These are phyloP conservation scores for Hymenochirus boettgeri DNA, from an alignment of 2,113 vertebrate genomes.

Conservation along the genomic window DNA sequence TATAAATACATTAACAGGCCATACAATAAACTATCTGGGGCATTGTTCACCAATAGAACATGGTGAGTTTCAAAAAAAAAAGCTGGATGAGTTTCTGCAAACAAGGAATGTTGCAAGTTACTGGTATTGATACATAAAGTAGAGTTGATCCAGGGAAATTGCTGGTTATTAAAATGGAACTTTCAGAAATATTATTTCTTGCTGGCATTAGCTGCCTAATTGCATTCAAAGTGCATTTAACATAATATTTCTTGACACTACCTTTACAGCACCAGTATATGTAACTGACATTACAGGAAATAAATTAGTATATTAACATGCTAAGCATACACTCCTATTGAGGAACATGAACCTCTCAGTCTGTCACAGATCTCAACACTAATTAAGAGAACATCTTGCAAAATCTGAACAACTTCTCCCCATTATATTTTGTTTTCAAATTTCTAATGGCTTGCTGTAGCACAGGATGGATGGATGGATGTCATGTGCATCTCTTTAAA, in stretches of 20 bases:
- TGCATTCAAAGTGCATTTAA: no score
- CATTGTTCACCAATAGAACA: no score
- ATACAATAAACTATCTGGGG: no score
- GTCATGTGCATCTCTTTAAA: background rate
- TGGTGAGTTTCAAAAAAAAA: no score
- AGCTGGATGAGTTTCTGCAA: no score
- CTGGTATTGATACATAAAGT: no score
- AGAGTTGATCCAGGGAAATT: no score
- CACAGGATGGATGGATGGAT: background rate
- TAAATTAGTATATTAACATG: background rate
- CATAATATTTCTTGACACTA: background rate
- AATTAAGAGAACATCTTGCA: background rate
- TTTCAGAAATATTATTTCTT: no score
- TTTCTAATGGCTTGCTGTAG: background rate
- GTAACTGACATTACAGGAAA: background rate
- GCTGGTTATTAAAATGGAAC: no score
- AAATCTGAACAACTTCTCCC: background rate
- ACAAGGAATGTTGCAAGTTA: no score
- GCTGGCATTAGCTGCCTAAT: no score
- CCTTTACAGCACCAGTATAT: background rate
- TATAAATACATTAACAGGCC: no score
- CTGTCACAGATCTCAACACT: conserved; percentile 5
- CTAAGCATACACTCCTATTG: background rate
- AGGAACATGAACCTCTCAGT: background rate
- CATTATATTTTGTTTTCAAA: background rate